Conservation (phyloP, 2,888 invertebrate genomes). For the Diaprepes abbreviatus region DNA sequence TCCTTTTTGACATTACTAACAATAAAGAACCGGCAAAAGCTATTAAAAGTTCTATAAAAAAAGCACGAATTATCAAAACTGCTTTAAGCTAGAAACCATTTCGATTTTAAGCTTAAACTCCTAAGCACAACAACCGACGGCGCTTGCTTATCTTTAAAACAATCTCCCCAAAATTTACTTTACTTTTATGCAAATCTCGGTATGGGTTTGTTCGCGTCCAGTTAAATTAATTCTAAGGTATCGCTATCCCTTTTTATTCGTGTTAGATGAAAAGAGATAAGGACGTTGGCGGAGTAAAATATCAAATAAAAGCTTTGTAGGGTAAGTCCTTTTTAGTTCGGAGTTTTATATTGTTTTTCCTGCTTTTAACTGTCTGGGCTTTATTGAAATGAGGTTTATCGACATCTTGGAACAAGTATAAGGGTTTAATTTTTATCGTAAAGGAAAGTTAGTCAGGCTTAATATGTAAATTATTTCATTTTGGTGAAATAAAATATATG, state of each 20-base stretch:
- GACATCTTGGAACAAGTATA: not conserved
- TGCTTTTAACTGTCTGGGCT: conserved; percentile 1
- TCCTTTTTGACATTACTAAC: too few relatives aligned
- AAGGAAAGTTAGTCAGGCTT: not conserved
- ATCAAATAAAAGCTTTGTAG: not conserved
- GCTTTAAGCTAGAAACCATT: not conserved
- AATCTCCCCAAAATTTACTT: conserved; percentile 13
- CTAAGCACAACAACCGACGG: not conserved
- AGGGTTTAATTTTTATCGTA: not conserved
- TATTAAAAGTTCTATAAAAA: not conserved
- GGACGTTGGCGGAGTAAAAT: not conserved
- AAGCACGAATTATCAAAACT: not conserved
- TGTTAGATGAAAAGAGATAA: not conserved
- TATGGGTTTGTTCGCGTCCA: not conserved
- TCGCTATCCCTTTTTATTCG: not conserved
- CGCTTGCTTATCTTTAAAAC: not conserved
- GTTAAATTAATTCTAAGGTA: not conserved
- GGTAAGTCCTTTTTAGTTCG: not conserved
- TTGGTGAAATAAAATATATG: not conserved
- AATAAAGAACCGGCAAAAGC: not conserved
- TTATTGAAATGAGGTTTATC: not conserved
- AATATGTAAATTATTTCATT: not conserved
- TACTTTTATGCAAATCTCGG: conserved; percentile 8
- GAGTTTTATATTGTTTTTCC: not conserved
- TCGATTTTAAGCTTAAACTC: not conserved